A percentile compares a stretch with the other conserved stretches of the same genome.
Evolutionary conservation across 1,140 invertebrate genomes (phyloP).

Genomic region (Caenorhabditis latens): DNA sequence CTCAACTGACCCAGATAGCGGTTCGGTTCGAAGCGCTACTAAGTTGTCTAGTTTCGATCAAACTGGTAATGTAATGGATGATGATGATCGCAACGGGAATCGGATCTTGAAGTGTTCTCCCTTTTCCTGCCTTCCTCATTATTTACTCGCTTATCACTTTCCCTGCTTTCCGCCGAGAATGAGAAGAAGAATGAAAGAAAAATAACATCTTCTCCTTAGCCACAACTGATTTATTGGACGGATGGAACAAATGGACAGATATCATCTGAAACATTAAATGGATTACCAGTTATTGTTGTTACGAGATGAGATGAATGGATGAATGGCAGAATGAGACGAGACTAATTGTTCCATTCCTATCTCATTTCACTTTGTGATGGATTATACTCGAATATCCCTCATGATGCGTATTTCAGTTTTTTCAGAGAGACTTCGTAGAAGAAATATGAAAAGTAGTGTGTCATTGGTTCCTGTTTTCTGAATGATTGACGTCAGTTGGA

Average conservation of each 20-base stretch:
- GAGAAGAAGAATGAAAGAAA: neutral
- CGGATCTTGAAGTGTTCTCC: conserved; percentile 7
- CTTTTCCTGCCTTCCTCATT: neutral
- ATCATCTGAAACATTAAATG: conserved; percentile 16
- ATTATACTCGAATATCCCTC: too few relatives aligned
- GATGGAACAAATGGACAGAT: neutral
- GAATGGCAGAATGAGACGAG: neutral
- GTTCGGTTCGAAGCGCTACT: conserved; percentile 22
- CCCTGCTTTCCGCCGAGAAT: neutral
- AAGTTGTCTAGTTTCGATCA: conserved; percentile 37
- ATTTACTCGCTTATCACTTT: conserved; percentile 36
- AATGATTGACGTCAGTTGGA: neutral
- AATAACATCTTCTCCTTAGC: neutral
- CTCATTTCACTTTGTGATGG: too few relatives aligned
- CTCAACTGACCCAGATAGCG: conserved; percentile 47
- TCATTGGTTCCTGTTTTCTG: conserved; percentile 18
- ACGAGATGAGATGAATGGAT: neutral
- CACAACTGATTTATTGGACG: conserved; percentile 26
- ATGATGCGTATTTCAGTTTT: neutral
- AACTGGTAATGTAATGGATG: conserved; percentile 49
- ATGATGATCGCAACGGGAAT: conserved; percentile 18
- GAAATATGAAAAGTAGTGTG: neutral
- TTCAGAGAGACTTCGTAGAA: neutral
- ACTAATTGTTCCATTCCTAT: neutral
- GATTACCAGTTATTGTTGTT: conserved; percentile 44